A percentile compares a stretch with the other conserved stretches of the same genome.
Conservation (phyloP, 2,888 invertebrate species). For the Paralinhomoeus sp. region DNA sequence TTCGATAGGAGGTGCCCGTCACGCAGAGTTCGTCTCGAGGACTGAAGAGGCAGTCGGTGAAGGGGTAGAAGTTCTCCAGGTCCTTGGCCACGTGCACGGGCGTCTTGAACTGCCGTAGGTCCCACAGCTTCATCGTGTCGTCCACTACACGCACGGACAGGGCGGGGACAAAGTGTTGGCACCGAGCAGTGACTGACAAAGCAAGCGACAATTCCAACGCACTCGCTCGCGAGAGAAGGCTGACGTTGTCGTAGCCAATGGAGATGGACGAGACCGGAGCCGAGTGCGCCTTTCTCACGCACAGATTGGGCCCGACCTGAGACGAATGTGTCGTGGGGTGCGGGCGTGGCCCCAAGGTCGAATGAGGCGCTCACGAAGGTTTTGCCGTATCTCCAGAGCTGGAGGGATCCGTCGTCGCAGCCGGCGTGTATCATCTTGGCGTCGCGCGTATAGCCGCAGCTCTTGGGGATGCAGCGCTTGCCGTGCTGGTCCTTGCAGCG, state of each 20-base stretch:
- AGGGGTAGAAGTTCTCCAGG: slow-evolving; percentile 52
- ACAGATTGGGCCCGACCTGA: too few species aligned
- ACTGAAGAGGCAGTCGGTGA: slow-evolving; percentile 48
- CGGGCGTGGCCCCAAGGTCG: background rate
- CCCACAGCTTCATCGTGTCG: slow-evolving; percentile 84
- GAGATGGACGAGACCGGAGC: slow-evolving; percentile 40
- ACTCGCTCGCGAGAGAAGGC: slow-evolving; percentile 9
- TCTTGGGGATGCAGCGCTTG: slow-evolving; percentile 55
- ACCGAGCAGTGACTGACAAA: background rate
- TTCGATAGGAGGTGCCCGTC: slow-evolving; percentile 61
- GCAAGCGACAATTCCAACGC: background rate
- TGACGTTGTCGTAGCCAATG: slow-evolving; percentile 51
- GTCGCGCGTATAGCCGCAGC: slow-evolving; percentile 59
- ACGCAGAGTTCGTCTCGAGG: slow-evolving; percentile 70
- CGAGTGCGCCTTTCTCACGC: slow-evolving; percentile 36
- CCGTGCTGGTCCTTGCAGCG: slow-evolving; percentile 49
- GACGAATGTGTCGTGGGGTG: too few species aligned
- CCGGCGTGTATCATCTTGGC: slow-evolving; percentile 69
- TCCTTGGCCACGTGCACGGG: slow-evolving; percentile 45
- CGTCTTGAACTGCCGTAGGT: slow-evolving; percentile 54
- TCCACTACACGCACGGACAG: too few species aligned
- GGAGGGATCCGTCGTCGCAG: slow-evolving; percentile 78
- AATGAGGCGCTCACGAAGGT: background rate
- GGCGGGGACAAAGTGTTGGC: background rate
- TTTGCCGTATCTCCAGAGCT: slow-evolving; percentile 85